A percentile compares a stretch with the other conserved stretches of the same genome.
Conservation (phyloP, 2,113 vertebrate species). For the Clinocottus analis region DNA sequence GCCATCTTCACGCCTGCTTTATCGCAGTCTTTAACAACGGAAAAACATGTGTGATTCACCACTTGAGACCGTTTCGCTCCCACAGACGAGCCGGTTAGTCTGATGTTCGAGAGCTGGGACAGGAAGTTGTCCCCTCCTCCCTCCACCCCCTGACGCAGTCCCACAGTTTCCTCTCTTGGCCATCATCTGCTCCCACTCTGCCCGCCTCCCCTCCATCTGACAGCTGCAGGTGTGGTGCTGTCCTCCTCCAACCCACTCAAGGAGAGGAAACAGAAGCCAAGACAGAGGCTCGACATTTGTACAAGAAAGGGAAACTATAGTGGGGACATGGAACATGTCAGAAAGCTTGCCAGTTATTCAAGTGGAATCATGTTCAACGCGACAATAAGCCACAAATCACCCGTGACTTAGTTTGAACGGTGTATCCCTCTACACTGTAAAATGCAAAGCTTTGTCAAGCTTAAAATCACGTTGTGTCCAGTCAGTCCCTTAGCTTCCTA, state of each 20-base stretch:
- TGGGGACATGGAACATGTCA: background rate
- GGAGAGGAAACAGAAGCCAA: conserved; percentile 38
- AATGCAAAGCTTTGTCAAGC: background rate
- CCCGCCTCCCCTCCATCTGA: conserved; percentile 37
- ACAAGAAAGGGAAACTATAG: conserved; percentile 9
- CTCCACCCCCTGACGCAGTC: conserved; percentile 40
- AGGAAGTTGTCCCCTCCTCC: conserved; percentile 38
- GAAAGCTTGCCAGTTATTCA: background rate
- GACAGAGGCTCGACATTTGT: conserved; percentile 11
- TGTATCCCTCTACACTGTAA: background rate
- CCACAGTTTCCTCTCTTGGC: conserved; percentile 61
- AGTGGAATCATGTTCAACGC: background rate
- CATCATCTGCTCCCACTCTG: conserved; percentile 42
- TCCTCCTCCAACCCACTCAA: conserved; percentile 33
- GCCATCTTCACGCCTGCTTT: conserved; percentile 10
- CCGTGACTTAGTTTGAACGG: background rate
- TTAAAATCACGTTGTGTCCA: background rate
- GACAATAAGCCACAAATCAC: background rate
- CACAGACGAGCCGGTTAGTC: conserved; percentile 46
- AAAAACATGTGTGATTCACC: conserved; percentile 47
- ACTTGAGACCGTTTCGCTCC: conserved; percentile 45
- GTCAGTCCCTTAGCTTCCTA: background rate
- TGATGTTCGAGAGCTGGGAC: conserved; percentile 26
- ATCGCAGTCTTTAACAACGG: conserved; percentile 40
- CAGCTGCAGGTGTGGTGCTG: conserved; percentile 67